Conservation (phyloP, 2,888 invertebrate species). For the Sinodicranocentrus sp. region DNA sequence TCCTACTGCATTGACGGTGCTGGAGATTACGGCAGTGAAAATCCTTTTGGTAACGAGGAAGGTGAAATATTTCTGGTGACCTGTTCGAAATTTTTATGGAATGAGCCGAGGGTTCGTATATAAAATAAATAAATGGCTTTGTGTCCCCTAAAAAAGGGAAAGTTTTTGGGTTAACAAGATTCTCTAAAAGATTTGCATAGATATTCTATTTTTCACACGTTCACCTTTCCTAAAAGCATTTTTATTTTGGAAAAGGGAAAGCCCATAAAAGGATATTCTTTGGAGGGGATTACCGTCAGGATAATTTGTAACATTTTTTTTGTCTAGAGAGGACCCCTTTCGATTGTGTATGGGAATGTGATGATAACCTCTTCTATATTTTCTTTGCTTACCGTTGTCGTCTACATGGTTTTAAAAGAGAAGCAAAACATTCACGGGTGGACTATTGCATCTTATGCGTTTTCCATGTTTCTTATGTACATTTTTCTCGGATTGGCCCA, state of each 20-base stretch:
- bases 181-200: too few relatives aligned
- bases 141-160: too few relatives aligned
- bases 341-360: slow-evolving; percentile 65
- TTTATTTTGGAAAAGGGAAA: neutral
- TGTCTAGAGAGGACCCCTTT: slow-evolving; percentile 60
- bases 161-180: too few relatives aligned
- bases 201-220: too few relatives aligned
- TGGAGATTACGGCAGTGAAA: slow-evolving; percentile 58
- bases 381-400: slow-evolving; percentile 58
- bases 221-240: neutral
- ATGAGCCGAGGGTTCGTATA: slow-evolving; percentile 31
- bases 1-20: slow-evolving; percentile 69
- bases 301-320: slow-evolving; percentile 44
- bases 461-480: slow-evolving; percentile 70
- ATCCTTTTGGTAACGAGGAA: slow-evolving; percentile 62
- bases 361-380: slow-evolving; percentile 67
- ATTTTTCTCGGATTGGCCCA: slow-evolving; percentile 66
- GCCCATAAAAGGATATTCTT: slow-evolving; percentile 13
- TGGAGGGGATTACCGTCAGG: slow-evolving; percentile 38
- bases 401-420: slow-evolving; percentile 61
- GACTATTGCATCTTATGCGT: slow-evolving; percentile 61
- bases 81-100: slow-evolving; percentile 54
- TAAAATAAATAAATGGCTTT: too few relatives aligned
- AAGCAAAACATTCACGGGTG: slow-evolving; percentile 69
- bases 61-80: slow-evolving; percentile 66